Conservation (phyloP, 92 coral and sea anemone genomes). For the Paragorgia papillata region DNA sequence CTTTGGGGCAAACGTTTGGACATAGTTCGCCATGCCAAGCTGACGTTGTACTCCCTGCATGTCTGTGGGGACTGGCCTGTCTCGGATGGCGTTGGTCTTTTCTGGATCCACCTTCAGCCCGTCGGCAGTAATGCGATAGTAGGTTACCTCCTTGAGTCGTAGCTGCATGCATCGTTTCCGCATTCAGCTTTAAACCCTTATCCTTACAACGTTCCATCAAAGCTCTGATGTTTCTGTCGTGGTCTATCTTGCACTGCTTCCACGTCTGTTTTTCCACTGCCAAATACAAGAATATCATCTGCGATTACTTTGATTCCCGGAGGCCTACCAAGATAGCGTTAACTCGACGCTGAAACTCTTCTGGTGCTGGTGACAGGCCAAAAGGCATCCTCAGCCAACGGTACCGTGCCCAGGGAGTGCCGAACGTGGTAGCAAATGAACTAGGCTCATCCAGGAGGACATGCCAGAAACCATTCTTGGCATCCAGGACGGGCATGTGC, state of each 20-base stretch:
- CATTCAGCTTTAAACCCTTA: constrained; percentile 49
- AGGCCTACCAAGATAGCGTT: constrained; percentile 60
- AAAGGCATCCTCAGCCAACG: constrained; percentile 72
- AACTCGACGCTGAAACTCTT: constrained; percentile 70
- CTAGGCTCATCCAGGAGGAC: constrained; percentile 60
- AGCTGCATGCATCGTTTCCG: constrained; percentile 51
- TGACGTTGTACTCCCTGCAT: constrained; percentile 56
- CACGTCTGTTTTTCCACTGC: constrained; percentile 50
- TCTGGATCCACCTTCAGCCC: constrained; percentile 57
- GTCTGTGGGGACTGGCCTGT: constrained; percentile 58
- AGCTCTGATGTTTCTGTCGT: constrained; percentile 53
- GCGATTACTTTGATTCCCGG: constrained; percentile 66
- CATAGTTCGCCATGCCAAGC: constrained; percentile 63
- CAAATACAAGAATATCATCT: constrained; percentile 68
- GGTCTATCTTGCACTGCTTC: constrained; percentile 52
- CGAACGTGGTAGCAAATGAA: constrained; percentile 62
- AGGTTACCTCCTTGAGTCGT: constrained; percentile 44
- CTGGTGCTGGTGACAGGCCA: constrained; percentile 63
- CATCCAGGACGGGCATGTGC: constrained; percentile 64
- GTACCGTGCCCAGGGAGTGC: constrained; percentile 61
- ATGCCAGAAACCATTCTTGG: constrained; percentile 71
- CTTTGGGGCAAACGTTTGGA: constrained; percentile 59
- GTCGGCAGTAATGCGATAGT: constrained; percentile 32
- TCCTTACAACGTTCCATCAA: constrained; percentile 53
- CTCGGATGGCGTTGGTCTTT: constrained; percentile 49